Evolutionary conservation across 92 coral and sea anemone species (phyloP), one percentile per base, ranked within the genome.

Genomic region (Epizoanthus scotinus): DNA sequence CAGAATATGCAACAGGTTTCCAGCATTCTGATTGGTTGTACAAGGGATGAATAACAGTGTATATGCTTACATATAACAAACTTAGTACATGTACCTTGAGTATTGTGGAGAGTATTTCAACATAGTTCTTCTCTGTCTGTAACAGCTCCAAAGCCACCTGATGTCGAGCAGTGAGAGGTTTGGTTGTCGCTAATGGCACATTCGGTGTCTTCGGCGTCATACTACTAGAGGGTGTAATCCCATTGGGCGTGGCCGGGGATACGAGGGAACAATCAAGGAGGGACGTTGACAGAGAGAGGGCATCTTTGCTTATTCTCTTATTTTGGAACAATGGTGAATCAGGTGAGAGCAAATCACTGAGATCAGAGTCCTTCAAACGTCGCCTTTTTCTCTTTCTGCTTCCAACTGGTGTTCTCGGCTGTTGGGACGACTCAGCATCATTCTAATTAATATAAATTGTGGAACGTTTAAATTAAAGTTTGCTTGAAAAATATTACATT

Each of bases 91-190:
- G 54, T 90, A 93, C 99, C 99, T 96, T 93, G 18, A 96, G 81
- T 71, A 96, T 91, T 21, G 97, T 96, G 9, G 90, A 81, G 0
- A 96, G 94, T 53, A 96, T 96, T 49, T 82, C 93, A 29, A 96
- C 99, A 66, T 96, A 96, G 86, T 96, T 96, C 70, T 82, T 90
- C 78, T 96, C 99, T 2, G 99, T 96, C 70, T 96, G 99, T 2
- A 96, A 86, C 2, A 96, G 84, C 77, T 96, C 99, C 86, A 91
- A 53, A 19, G 97, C 98, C 24, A 96, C 99, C 79, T 96, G 99
- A 77, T 96, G 98, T 63, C 99, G 84, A 12, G 99, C 97, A n/a
- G 99, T 85, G 60, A 83, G 83, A 71, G 97, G 97, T 82, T 91
- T 90, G 52, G 89, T 31, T 38, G 98, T 97, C 54, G 86, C 79